Conservation (phyloP, 2,113 vertebrate genomes). For the Plecotus auritus region DNA sequence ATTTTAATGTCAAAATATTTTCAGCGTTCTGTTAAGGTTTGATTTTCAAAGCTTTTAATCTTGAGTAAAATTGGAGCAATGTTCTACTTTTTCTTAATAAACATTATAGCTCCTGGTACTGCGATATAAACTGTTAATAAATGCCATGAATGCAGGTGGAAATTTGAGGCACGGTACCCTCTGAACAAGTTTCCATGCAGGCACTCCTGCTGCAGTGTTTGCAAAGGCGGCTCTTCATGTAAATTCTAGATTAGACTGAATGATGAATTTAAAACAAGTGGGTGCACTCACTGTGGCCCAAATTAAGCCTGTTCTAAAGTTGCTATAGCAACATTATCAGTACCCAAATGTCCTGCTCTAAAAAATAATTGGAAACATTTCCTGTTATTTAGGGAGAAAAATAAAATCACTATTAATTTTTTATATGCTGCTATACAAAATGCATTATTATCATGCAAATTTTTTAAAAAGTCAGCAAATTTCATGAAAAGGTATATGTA, state of each 20-base stretch:
- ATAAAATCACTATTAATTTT: constrained; percentile 52
- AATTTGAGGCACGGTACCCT: not conserved
- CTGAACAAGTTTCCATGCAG: constrained; percentile 24
- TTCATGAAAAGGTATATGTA: not conserved
- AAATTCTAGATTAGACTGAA: constrained; percentile 54
- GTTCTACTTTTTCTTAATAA: not conserved
- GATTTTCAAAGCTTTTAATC: constrained; percentile 46
- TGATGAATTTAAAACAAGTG: constrained; percentile 67
- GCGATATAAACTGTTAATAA: not conserved
- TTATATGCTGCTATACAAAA: constrained; percentile 5
- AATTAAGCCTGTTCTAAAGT: constrained; percentile 73
- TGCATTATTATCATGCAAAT: not conserved
- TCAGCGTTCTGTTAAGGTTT: constrained; percentile 15
- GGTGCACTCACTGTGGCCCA: constrained; percentile 61
- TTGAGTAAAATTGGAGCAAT: constrained; percentile 20
- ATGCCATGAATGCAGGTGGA: not conserved
- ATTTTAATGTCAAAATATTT: constrained; percentile 58
- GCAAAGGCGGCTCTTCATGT: constrained; percentile 22
- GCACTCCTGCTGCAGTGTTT: constrained; percentile 4
- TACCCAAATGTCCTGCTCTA: constrained; percentile 72
- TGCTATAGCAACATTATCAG: constrained; percentile 73
- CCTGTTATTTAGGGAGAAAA: constrained; percentile 58
- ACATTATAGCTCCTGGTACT: not conserved
- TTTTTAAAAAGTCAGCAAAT: not conserved
- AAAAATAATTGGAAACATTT: constrained; percentile 71